These are phyloP conservation scores for Catocala sponsa DNA, from an alignment of 2,888 invertebrate species.

Conservation along the genomic window DNA sequence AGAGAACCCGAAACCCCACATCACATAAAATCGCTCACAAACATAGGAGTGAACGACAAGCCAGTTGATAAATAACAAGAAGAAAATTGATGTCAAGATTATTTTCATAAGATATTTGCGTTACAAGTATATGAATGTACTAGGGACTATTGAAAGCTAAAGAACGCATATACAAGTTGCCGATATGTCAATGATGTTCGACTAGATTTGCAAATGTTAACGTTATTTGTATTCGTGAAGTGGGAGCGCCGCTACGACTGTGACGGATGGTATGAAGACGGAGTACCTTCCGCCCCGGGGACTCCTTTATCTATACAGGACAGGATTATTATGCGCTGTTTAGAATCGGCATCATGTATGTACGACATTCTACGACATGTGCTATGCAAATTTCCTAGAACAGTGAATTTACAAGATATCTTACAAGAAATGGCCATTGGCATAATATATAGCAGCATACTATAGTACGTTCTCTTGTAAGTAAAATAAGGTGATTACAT, in stretches of 20 bases:
- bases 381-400: background rate
- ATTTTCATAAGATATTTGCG: too few relatives aligned
- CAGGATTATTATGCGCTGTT: conserved; percentile 36
- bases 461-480: too few relatives aligned
- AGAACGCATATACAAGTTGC: conserved; percentile 15
- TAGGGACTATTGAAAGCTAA: background rate
- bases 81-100: too few relatives aligned
- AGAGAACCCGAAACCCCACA: too few relatives aligned
- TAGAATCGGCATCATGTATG: conserved; percentile 50
- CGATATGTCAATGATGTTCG: conserved; percentile 34
- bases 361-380: conserved; percentile 26
- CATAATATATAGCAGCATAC: too few relatives aligned
- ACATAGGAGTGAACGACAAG: too few relatives aligned
- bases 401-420: too few relatives aligned
- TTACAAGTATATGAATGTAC: too few relatives aligned
- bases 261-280: conserved; percentile 50
- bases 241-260: conserved; percentile 37
- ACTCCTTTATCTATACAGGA: conserved; percentile 49
- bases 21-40: too few relatives aligned
- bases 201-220: conserved; percentile 43
- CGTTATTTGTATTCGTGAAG: conserved; percentile 46
- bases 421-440: too few relatives aligned
- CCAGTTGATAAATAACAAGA: too few relatives aligned
- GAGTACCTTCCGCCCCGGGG: conserved; percentile 34
- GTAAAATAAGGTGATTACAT: too few relatives aligned